Conservation (phyloP, 2,797 vertebrate species). For the Cynopterus sphinx region DNA sequence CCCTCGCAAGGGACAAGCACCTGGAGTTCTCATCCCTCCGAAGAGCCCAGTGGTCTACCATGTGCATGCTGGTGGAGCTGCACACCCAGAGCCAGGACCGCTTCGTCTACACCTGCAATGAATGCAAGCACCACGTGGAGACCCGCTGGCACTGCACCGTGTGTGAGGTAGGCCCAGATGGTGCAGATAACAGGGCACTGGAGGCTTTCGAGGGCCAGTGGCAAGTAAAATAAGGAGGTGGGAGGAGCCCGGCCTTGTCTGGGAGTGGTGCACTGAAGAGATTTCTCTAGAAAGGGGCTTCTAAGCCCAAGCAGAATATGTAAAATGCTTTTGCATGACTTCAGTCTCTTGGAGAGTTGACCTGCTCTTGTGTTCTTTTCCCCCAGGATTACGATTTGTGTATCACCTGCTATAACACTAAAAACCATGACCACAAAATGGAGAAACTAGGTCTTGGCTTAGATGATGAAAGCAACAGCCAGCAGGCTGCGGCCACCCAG, state of each 20-base stretch:
- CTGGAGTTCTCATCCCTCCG: conserved; percentile 97
- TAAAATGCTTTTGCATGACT: neutral
- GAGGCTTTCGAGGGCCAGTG: neutral
- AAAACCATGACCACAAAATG: conserved; percentile 99
- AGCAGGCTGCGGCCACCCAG: conserved; percentile 93
- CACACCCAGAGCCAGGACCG: conserved; percentile 99
- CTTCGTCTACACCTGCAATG: conserved; percentile 98
- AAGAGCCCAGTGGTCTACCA: conserved; percentile 96
- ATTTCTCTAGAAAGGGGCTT: neutral
- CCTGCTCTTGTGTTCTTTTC: neutral
- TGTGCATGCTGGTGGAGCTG: conserved; percentile 98
- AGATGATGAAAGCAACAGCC: conserved; percentile 96
- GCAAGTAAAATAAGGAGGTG: no score
- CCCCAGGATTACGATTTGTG: conserved; percentile 97
- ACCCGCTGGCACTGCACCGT: conserved; percentile 99
- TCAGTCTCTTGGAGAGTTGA: conserved; percentile 9
- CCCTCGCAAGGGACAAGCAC: conserved; percentile 97
- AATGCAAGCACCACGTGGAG: conserved; percentile 98
- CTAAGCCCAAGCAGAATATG: neutral
- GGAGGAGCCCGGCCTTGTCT: neutral
- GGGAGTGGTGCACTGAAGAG: neutral
- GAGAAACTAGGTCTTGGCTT: conserved; percentile 97
- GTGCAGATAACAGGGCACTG: neutral
- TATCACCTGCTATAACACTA: conserved; percentile 97
- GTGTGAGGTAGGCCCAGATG: conserved; percentile 90